phyloP scores from a whole-genome alignment of 2,888 invertebrate species.

The Eupithecia inturbata region DNA sequence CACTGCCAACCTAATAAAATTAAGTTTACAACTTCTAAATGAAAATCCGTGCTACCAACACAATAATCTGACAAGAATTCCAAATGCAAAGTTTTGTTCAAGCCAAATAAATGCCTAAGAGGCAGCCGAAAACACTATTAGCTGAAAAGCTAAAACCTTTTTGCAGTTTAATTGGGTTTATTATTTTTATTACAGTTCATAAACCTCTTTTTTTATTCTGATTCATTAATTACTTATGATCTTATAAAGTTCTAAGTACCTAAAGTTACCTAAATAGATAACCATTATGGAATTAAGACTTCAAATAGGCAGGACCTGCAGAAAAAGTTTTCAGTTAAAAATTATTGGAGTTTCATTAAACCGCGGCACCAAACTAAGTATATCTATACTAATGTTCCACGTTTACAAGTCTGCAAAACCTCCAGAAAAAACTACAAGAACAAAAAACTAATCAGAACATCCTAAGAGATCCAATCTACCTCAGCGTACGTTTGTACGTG shows the following conservation, averaged over 20 bases:
- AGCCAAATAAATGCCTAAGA: background rate
- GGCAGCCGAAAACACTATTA: background rate
- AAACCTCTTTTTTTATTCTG: too few relatives aligned
- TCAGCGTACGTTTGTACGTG: constrained; percentile 3
- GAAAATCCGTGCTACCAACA: constrained; percentile 21
- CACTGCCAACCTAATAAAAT: constrained; percentile 16
- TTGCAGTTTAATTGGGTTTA: too few relatives aligned
- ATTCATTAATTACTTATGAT: too few relatives aligned
- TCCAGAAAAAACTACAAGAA: background rate
- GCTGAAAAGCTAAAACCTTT: background rate
- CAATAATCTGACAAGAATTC: background rate
- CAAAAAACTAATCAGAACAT: constrained; percentile 7
- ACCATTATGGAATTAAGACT: background rate
- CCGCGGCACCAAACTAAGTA: too few relatives aligned
- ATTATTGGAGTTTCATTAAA: background rate
- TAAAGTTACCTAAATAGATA: too few relatives aligned
- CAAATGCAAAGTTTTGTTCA: background rate
- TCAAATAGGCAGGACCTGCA: too few relatives aligned
- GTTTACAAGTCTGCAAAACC: background rate
- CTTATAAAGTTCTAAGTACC: too few relatives aligned
- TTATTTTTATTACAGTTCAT: too few relatives aligned
- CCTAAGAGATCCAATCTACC: background rate
- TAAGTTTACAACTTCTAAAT: constrained; percentile 8
- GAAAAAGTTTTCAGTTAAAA: background rate
- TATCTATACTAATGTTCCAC: too few relatives aligned